Base-by-base conservation (phyloP, 2,797 vertebrate genomes). In the Kryptopterus vitreolus region DNA sequence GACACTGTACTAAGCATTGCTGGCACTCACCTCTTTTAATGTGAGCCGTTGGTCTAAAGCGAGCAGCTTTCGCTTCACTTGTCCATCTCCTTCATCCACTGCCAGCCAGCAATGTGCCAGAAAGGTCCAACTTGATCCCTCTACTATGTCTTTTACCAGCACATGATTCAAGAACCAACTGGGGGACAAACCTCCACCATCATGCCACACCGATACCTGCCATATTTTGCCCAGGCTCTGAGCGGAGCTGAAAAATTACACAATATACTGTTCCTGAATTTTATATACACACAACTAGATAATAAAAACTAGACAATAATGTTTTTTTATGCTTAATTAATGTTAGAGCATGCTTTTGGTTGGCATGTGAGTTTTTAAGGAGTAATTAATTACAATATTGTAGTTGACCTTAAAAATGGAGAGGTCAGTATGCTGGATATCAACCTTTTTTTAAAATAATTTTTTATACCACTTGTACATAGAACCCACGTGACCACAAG, bases 141-240 rank as follows among this genome's bases (percentile, higher is more conserved):
- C 81, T 1, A 0, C 48, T 0, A 91, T 75, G 85, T 95, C 92
- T 76, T 85, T 90, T 55, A 96, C 94, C 76, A 92, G 88, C 71
- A 96, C 86, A 0, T 90, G 90, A 80, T 90, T 92, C 50, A 96
- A 59, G 76, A 92, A 95, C 94, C 95, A 95, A 84, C 84, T 87
- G 0, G 95, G 92, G 13, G 90, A 92, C 4, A 84, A 70, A 50
- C 95, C 95, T 2, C 85, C 83, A 88, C 91, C 91, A 87, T 95
- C 90, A 0, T 96, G 95, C 95, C 96, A 96, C 80, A 96, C 87
- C 74, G 89, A 90, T 83, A 95, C 81, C 73, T 91, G 93, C 88
- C 84, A 86, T 66, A 97, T 85, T 0, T 86, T 79, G 18, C 95
- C 95, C 81, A 96, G 89, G 52, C 82, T 89, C 1, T 90, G 85